phyloP scores from a whole-genome alignment of 2,113 vertebrate genomes.

The Alces alces region DNA sequence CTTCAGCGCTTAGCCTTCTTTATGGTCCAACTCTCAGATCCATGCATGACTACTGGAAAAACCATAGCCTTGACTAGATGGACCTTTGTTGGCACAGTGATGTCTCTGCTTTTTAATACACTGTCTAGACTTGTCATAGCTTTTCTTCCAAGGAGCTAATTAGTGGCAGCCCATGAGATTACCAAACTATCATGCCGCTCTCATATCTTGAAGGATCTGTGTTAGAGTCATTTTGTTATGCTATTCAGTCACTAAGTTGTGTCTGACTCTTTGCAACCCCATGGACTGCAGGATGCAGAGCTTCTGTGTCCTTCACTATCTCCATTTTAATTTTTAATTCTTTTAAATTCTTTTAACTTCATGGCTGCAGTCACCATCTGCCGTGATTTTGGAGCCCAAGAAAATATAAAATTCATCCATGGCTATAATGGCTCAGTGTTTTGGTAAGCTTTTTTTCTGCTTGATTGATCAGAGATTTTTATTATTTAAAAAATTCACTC shows the following conservation, averaged over 20 bases:
- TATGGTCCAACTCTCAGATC: not conserved
- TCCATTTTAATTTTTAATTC: not conserved
- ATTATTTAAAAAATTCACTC: not conserved
- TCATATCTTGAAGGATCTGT: not conserved
- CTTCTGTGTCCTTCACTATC: not conserved
- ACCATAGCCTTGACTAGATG: not conserved
- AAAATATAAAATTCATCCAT: not conserved
- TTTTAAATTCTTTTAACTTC: not conserved
- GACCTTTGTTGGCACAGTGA: not conserved
- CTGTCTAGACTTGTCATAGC: not conserved
- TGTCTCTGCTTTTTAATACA: not conserved
- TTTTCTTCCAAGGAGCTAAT: not conserved
- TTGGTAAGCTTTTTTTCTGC: not conserved
- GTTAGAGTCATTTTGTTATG: not conserved
- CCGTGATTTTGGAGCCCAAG: not conserved
- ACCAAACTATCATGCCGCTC: not conserved
- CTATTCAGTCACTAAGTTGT: not conserved
- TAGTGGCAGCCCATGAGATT: not conserved
- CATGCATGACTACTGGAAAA: not conserved
- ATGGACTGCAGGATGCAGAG: accelerated
- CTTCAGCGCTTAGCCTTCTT: not conserved
- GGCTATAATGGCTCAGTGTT: not conserved
- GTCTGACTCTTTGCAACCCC: not conserved
- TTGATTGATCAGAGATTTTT: not conserved
- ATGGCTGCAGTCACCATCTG: not conserved